Base-by-base conservation (phyloP, 2,113 vertebrate species). In the Callaeas wilsoni region DNA sequence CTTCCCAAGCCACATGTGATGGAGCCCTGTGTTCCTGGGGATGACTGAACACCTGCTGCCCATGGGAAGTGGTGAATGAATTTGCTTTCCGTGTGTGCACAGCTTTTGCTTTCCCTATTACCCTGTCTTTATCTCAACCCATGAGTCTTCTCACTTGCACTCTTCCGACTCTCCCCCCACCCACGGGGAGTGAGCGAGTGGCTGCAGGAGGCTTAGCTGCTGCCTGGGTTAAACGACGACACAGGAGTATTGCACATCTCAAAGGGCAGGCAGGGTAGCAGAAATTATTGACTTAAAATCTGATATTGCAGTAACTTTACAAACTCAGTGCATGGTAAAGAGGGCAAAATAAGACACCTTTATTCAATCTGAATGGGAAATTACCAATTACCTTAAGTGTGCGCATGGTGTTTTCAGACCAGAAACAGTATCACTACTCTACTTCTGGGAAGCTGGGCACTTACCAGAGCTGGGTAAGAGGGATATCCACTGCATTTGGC, bases 401-500 rank as follows among this genome's bases (percentile, higher is more conserved):
- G 63, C 0, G 0, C 26, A 57, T 1, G 2, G 9, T n/a, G 56
- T 63, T 69, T 33, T 65, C 32, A 70, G 35, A 90, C 7, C 46
- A 76, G 41, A 77, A 83, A 64, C 7, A 55, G 44, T 29, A 50
- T n/a, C 33, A 49, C 12, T 37, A 37, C 19, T 4, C 17, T 44
- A 42, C 52, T 53, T 47, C 37, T 15, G 21, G n/a, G 33, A 69
- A 77, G 44, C 13, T 30, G 30, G 12, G 13, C 29, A 98, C 99
- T 99, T 98, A 99, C 99, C 99, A 99, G 98, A 91, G 99, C 99
- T 62, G 99, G 99, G 97, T 99, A 99, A 74, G 99, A 99, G 65
- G 99, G 99, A 96, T 99, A 99, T 94, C 99, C 99, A 60, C 99
- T 99, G 98, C 99, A 99, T 98, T 99, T 99, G 98, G 99, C 99